Conservation (phyloP, 2,797 vertebrate genomes). For the Chelonia mydas region DNA sequence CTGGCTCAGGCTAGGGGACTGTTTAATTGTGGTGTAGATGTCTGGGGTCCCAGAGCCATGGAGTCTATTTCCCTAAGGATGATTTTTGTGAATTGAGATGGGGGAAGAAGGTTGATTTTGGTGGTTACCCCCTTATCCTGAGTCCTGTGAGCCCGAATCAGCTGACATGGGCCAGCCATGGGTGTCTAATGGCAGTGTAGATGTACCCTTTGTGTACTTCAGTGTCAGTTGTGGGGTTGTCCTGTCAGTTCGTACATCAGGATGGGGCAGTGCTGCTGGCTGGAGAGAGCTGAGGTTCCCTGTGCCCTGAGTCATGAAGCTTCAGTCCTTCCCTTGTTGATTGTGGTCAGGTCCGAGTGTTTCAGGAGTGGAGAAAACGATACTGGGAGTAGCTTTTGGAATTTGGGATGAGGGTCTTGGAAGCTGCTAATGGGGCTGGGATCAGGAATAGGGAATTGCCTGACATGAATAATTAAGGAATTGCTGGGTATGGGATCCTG, state of each 20-base stretch:
- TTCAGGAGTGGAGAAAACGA: not conserved
- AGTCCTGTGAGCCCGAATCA: too few relatives aligned
- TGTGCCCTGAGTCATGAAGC: rapidly evolving
- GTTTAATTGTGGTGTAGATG: too few relatives aligned
- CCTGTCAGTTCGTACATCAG: rapidly evolving
- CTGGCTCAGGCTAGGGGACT: too few relatives aligned
- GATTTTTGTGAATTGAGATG: too few relatives aligned
- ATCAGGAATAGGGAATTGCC: not conserved
- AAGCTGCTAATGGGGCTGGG: not conserved
- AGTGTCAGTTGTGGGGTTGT: not conserved
- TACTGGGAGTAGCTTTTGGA: not conserved
- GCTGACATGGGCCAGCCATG: too few relatives aligned
- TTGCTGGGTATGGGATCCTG: not conserved
- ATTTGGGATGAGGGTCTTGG: not conserved
- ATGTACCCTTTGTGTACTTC: not conserved
- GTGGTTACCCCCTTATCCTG: too few relatives aligned
- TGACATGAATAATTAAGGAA: too few relatives aligned
- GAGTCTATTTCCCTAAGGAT: too few relatives aligned
- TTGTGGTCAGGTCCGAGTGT: not conserved
- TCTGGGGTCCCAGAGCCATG: too few relatives aligned
- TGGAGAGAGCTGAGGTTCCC: not conserved
- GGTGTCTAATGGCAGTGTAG: too few relatives aligned
- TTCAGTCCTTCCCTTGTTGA: too few relatives aligned
- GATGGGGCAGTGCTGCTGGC: not conserved
- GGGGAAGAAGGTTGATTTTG: too few relatives aligned